Percentiles rank a stretch among this genome's conserved stretches.
Conservation (phyloP, 2,113 vertebrate species). For the Gadus chalcogrammus region DNA sequence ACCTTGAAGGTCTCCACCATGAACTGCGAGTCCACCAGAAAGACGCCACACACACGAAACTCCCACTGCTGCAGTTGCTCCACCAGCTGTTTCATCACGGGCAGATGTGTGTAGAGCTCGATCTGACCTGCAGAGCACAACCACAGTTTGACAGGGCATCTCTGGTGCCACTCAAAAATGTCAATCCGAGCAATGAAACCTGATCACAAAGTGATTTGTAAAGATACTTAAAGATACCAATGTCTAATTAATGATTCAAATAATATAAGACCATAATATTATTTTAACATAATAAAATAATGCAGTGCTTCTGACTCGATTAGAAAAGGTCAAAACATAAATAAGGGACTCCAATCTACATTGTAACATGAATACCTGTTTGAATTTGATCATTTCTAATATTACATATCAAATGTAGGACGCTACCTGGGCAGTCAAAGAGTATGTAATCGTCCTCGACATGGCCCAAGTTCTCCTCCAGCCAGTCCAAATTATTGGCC, state of each 20-base stretch:
- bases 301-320: not conserved
- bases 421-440: conserved; percentile 93
- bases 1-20: conserved; percentile 99
- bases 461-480: conserved; percentile 88
- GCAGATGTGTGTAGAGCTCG: conserved; percentile 95
- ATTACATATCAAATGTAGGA: not conserved
- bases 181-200: not conserved
- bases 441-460: conserved; percentile 94
- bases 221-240: not conserved
- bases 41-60: conserved; percentile 94
- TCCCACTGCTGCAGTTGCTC: conserved; percentile 98
- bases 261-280: not conserved
- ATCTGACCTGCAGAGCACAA: conserved; percentile 84
- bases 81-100: conserved; percentile 94
- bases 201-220: too few species aligned
- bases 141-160: not conserved
- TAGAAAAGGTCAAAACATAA: too few species aligned
- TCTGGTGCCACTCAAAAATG: too few species aligned
- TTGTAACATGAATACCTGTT: too few species aligned
- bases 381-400: too few species aligned
- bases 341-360: too few species aligned
- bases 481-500: conserved; percentile 92
- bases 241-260: too few species aligned
- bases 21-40: conserved; percentile 97
- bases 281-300: not conserved